Base-by-base conservation (phyloP, 23 tunicate genomes). In the Halocynthia roretzi region DNA sequence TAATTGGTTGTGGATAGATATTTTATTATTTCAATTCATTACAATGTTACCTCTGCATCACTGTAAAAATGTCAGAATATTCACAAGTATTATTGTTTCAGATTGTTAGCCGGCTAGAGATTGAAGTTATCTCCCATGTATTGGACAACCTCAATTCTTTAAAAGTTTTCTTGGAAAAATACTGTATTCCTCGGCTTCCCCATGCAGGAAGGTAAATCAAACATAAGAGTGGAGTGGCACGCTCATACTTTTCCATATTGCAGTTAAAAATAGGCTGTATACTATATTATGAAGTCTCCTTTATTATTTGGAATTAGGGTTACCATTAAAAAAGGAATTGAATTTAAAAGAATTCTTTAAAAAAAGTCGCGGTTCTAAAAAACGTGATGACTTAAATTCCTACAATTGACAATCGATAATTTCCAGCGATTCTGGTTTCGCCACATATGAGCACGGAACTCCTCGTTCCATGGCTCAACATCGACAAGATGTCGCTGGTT, bases 91-190 rank as follows among this genome's bases (percentile, higher is more conserved):
- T 31, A 31, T 52, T 69, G 51, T 11, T 61, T 7, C 76, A 90
- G 97, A 83, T 77, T 44, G 76, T 85, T 50, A 85, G 83, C 62
- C 75, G 97, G 21, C 7, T 83, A 6, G 97, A 85, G 55, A 71
- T 74, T 9, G 86, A 85, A 21, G 79, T 81, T 15, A 61, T 90
- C 8, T 51, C 82, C 70, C 56, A 77, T 65, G 81, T 90, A 6
- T 56, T 85, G 8, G 80, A 81, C 18, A 66, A 85, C 52, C 17
- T 90, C 52, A 85, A 67, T 56, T 56, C 83, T 15, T 66, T 90
- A 14, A 85, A 81, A 70, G 56, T 54, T 6, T 90, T 90, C 55
- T 53, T 90, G 57, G 77, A 74, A 54, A 81, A 84, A 63, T 58
- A 81, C 54, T 90, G 97, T 71, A 56, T 81, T 10, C 61, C 84